Conservation (phyloP, 2,113 vertebrate genomes). For the Daboia siamensis region DNA sequence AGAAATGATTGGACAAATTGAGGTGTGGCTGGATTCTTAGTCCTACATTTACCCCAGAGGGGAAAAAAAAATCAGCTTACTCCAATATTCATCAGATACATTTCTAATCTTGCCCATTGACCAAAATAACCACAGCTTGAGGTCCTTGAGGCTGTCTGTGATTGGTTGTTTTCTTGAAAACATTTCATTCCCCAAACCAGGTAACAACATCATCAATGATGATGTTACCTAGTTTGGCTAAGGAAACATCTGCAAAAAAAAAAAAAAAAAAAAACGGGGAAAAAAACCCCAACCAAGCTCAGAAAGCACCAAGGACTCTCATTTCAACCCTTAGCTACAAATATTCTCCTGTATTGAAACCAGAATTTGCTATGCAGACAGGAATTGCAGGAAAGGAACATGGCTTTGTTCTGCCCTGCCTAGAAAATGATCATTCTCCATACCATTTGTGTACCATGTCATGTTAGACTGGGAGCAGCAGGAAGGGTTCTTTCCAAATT, state of each 20-base stretch:
- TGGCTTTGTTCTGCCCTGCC: background rate
- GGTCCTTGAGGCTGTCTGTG: background rate
- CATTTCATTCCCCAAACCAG: background rate
- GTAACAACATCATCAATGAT: background rate
- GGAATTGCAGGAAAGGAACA: background rate
- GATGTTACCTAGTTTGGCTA: background rate
- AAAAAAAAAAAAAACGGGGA: too few species aligned
- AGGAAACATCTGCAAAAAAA: background rate
- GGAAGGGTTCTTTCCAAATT: background rate
- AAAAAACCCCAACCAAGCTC: background rate
- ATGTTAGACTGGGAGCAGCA: background rate
- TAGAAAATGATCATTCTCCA: background rate
- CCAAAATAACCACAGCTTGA: background rate
- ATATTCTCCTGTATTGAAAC: background rate
- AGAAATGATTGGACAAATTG: background rate
- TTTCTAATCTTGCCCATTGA: background rate
- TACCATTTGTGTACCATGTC: background rate
- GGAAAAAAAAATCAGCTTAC: background rate
- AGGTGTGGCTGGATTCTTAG: background rate
- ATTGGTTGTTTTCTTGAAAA: background rate
- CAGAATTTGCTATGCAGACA: background rate
- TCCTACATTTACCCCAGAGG: background rate
- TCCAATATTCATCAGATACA: background rate
- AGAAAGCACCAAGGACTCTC: background rate
- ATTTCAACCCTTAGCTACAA: background rate